Evolutionary conservation across 2,888 invertebrate species (phyloP), one percentile per base, ranked within the genome.

Genomic region (Boloria euphrosyne): DNA sequence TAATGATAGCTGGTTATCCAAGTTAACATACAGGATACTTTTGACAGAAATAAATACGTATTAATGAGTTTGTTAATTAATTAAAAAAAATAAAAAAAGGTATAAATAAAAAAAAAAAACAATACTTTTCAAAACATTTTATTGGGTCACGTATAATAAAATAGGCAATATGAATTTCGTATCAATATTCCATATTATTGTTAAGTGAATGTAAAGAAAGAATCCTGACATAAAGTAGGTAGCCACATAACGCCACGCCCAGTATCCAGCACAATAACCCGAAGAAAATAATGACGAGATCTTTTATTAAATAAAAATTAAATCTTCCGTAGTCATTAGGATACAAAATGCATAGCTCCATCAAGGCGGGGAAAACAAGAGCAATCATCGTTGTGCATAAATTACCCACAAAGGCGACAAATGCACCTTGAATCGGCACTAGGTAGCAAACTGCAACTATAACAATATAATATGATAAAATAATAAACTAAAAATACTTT

Each of bases 331-430:
- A 87, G 3, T 78, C 67, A 5, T 75, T 66, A 0, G 87, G 87
- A 60, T 88, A 87, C 65, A 78, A 73, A 5, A 89, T 73, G 57
- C 85, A 74, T 1, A 87, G 31, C 46, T 89, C 86, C 87, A 89
- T 89, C 46, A 84, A 58, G 0, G 86, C 84, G 0, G 89, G 89
- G 62, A 85, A 89, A 0, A 88, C 81, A 0, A 89, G 65, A 0
- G 82, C 78, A 4, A 87, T 71, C 62, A 84, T 67, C 0, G 83
- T 78, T 0, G 86, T 86, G 69, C 86, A 87, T 0, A 87, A 71
- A 64, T 81, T 85, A 0, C 88, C 88, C 13, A 85, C 84, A 60
- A 88, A 85, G 0, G 87, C 84, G 1, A 89, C 81, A 64, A 88
- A 80, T 0, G 87, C 82, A 0, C 79, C 85, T 84, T 88, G 89